Evolutionary conservation across 2,888 invertebrate genomes (phyloP).

Genomic region (Leucania comma): DNA sequence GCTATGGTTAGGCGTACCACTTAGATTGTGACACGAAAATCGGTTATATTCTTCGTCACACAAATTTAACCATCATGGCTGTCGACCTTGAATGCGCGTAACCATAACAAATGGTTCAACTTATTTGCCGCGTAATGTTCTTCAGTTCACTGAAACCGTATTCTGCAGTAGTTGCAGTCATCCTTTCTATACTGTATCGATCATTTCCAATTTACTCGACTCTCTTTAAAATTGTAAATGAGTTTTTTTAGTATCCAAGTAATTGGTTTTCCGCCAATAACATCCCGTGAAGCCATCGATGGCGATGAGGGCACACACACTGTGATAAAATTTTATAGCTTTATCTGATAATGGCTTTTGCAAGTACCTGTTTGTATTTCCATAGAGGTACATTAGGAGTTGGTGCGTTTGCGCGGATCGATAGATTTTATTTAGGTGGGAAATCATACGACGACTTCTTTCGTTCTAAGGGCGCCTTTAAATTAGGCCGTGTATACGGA

Average conservation of each 20-base stretch:
- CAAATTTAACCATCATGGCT: no score
- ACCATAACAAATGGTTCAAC: no score
- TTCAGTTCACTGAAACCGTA: background rate
- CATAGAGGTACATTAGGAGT: background rate
- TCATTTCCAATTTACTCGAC: conserved; percentile 20
- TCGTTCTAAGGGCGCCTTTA: no score
- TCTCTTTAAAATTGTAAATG: conserved; percentile 26
- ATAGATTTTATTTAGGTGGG: background rate
- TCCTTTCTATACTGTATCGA: background rate
- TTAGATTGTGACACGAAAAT: no score
- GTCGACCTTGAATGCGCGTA: no score
- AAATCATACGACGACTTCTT: no score
- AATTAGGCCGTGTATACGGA: no score
- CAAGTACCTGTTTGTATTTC: conserved; percentile 25
- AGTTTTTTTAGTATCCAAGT: conserved; percentile 11
- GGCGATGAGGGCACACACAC: conserved; percentile 41
- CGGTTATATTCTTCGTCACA: no score
- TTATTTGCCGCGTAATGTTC: no score
- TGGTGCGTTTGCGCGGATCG: background rate
- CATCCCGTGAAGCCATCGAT: conserved; percentile 31
- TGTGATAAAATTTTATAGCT: conserved; percentile 50
- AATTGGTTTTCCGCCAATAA: conserved; percentile 43
- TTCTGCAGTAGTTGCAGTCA: no score
- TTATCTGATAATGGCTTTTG: conserved; percentile 43
- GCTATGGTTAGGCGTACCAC: no score